phyloP scores from a whole-genome alignment of 2,797 vertebrate species.

The Alosa sapidissima region DNA sequence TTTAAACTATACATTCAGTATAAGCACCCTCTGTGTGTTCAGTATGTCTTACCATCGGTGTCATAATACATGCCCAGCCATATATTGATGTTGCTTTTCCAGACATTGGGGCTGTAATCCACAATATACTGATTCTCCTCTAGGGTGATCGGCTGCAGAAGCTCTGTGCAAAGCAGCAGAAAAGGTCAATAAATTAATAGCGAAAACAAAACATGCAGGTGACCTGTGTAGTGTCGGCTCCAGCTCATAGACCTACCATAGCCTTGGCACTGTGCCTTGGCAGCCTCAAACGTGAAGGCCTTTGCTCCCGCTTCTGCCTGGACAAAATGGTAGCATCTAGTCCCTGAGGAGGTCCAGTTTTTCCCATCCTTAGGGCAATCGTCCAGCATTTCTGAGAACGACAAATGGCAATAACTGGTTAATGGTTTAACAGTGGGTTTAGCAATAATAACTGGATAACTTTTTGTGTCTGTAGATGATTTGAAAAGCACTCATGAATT shows the following conservation, averaged over 20 bases:
- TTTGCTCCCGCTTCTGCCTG: neutral
- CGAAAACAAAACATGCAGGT: neutral
- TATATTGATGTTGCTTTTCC: constrained; percentile 75
- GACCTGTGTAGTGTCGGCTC: neutral
- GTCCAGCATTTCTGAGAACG: neutral
- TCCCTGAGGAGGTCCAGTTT: neutral
- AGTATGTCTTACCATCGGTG: constrained; percentile 73
- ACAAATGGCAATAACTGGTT: neutral
- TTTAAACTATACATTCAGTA: neutral
- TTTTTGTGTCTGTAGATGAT: too few relatives aligned
- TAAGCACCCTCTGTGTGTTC: too few relatives aligned
- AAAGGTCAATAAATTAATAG: neutral
- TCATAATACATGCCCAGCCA: constrained; percentile 86
- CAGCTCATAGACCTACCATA: neutral
- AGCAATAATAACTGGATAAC: too few relatives aligned
- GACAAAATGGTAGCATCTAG: neutral
- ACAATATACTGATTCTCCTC: constrained; percentile 80
- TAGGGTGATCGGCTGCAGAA: constrained; percentile 78
- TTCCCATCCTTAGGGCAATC: constrained; percentile 18
- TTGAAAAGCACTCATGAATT: too few relatives aligned
- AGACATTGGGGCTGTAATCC: constrained; percentile 73
- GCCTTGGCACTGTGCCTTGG: neutral
- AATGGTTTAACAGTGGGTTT: too few relatives aligned
- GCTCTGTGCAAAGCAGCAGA: constrained; percentile 54
- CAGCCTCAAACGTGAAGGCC: neutral